Evolutionary conservation across 2,888 invertebrate genomes (phyloP), one percentile per base, ranked within the genome.

Genomic region (Acleris literana): DNA sequence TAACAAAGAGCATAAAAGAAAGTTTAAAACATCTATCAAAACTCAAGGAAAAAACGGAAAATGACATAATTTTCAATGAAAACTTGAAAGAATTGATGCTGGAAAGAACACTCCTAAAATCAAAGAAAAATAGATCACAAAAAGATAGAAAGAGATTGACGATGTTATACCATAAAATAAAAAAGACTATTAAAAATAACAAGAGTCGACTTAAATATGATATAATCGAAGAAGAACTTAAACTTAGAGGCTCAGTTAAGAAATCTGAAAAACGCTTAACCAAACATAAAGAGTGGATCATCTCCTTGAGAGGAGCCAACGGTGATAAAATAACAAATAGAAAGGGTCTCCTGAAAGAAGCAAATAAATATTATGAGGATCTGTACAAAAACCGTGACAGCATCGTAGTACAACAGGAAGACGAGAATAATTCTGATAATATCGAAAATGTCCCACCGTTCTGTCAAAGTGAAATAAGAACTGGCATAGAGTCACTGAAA

Each of bases 401-500:
- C 44, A 44, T n/a, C 44, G 44, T 5, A 44, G 44, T 13, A 44
- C 44, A 13, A n/a, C n/a, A n/a, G 13, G 44, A 44, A 4, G 5
- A n/a, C 13, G 44, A 44, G 13, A 44, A 44, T n/a, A 44, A n/a
- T 5, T n/a, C n/a, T 4, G 44, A 44, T 5, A 44, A 44, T 5
- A 44, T 44, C 3, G 44, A n/a, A n/a, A n/a, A n/a, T n/a, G n/a
- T n/a, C n/a, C n/a, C n/a, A n/a, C n/a, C n/a, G n/a, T n/a, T n/a
- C n/a, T n/a, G n/a, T n/a, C n/a, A n/a, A n/a, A n/a, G n/a, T n/a
- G n/a, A n/a, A n/a, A n/a, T n/a, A n/a, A n/a, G n/a, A 44, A 44
- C 44, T 13, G 44, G 44, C 44, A 44, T 44, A 44, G 44, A 44
- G 44, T 44, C 44, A 22, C 29, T 54, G 29, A 54, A 54, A 54